Conservation (phyloP, 2,888 invertebrate species). For the Ryuthela nishihirai region DNA sequence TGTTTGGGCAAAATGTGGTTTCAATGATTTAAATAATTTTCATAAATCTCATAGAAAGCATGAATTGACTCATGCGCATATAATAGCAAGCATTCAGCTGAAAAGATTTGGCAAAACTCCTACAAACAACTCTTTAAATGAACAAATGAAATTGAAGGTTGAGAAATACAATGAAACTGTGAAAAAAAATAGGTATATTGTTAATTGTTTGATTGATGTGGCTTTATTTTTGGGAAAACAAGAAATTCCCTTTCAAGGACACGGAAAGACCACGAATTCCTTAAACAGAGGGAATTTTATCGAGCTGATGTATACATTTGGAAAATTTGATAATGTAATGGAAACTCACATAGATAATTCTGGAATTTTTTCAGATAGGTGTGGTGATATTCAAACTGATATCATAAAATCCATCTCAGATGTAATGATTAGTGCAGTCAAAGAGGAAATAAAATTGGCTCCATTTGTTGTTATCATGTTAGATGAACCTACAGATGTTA, state of each 20-base stretch:
- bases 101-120: too few relatives aligned
- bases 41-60: too few relatives aligned
- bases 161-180: not conserved
- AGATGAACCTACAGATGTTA: conserved; percentile 44
- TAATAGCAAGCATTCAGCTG: too few relatives aligned
- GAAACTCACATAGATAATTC: not conserved
- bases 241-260: not conserved
- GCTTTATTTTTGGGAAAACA: not conserved
- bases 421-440: not conserved
- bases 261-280: not conserved
- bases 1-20: too few relatives aligned
- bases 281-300: not conserved
- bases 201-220: too few relatives aligned
- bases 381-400: not conserved
- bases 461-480: not conserved
- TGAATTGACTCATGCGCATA: too few relatives aligned
- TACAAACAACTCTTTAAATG: too few relatives aligned
- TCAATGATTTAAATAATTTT: too few relatives aligned
- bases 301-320: not conserved
- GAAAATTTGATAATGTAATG: not conserved
- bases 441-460: not conserved
- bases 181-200: not conserved
- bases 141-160: not conserved
- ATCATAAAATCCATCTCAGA: not conserved
- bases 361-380: not conserved